Percentiles rank a stretch among this genome's conserved stretches.
These are phyloP conservation scores for Lophotis ruficrista DNA, from an alignment of 2,113 vertebrate species.

Conservation along the genomic window DNA sequence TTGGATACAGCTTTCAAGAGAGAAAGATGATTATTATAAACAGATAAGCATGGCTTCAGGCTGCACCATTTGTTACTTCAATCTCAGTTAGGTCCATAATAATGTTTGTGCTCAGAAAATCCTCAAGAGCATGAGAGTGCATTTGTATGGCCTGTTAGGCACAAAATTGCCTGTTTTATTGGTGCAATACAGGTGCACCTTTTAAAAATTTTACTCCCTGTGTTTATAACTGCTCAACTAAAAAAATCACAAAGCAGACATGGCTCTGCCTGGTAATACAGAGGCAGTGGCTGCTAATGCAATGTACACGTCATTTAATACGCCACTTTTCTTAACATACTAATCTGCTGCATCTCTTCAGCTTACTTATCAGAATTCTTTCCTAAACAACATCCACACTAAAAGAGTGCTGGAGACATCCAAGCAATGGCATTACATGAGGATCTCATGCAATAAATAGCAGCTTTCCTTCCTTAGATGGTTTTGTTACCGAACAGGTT, in stretches of 20 bases:
- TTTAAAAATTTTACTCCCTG: slow-evolving; percentile 28
- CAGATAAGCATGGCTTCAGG: slow-evolving; percentile 15
- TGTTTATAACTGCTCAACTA: slow-evolving; percentile 12
- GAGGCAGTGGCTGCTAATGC: background rate
- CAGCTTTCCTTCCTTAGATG: background rate
- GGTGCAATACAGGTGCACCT: slow-evolving; percentile 1
- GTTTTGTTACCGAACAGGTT: background rate
- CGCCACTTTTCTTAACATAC: background rate
- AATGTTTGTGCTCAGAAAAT: slow-evolving; percentile 45
- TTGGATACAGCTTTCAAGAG: slow-evolving; percentile 1
- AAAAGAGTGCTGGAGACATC: background rate
- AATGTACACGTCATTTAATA: background rate
- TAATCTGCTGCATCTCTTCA: background rate
- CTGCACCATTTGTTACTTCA: slow-evolving; percentile 34
- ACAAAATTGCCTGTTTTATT: slow-evolving; percentile 43
- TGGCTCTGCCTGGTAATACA: background rate
- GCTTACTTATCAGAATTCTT: background rate
- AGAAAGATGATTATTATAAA: slow-evolving; percentile 39
- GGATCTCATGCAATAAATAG: background rate
- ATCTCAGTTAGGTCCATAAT: background rate
- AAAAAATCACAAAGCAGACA: background rate
- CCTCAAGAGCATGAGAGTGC: slow-evolving; percentile 16
- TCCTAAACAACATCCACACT: background rate
- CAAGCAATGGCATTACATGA: background rate
- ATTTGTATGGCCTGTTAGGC: slow-evolving; percentile 52